Conservation (phyloP, 2,888 invertebrate genomes). For the Chrysina gloriosa region DNA sequence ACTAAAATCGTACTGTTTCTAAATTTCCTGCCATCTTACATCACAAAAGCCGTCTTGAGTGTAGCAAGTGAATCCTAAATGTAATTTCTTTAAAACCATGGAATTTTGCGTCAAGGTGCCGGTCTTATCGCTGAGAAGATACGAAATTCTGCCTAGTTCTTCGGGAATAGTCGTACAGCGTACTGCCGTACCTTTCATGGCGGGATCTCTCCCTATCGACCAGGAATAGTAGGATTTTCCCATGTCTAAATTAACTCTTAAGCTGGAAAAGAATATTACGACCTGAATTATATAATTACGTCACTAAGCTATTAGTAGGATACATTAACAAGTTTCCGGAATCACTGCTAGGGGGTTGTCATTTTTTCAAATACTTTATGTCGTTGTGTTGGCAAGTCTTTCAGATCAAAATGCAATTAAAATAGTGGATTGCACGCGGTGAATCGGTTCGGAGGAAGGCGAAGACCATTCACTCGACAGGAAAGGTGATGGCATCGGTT, state of each 20-base stretch:
- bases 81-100: conserved; percentile 97
- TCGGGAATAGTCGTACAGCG: conserved; percentile 98
- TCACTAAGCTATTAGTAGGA: no score
- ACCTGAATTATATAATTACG: no score
- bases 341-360: no score
- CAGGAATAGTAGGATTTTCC: conserved; percentile 98
- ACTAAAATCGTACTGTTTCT: neutral
- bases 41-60: conserved; percentile 89
- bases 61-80: conserved; percentile 93
- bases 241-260: conserved; percentile 98
- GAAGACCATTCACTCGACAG: no score
- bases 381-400: no score
- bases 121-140: conserved; percentile 97
- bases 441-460: no score
- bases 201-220: conserved; percentile 93
- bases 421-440: no score
- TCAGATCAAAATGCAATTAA: no score
- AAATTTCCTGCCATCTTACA: conserved; percentile 61
- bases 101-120: conserved; percentile 99
- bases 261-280: conserved; percentile 76
- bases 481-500: no score
- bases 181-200: conserved; percentile 94
- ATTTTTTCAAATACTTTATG: no score
- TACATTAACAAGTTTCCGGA: no score
- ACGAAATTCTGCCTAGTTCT: conserved; percentile 95